phyloP scores from a whole-genome alignment of 2,113 vertebrate species.

The Thinocorus orbignyianus region DNA sequence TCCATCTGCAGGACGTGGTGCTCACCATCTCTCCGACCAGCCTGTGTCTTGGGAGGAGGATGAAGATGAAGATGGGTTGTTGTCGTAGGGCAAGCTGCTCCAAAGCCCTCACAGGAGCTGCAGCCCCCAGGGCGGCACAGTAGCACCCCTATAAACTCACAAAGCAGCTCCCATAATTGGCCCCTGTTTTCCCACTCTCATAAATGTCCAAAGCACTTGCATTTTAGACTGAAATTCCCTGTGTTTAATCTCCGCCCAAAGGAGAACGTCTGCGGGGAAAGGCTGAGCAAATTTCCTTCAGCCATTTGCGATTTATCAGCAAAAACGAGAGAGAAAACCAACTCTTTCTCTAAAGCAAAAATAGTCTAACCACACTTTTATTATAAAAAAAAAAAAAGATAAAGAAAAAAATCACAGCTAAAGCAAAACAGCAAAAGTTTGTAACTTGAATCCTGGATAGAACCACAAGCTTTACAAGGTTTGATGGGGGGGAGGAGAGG shows the following conservation, averaged over 20 bases:
- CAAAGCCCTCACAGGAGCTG: fast-evolving
- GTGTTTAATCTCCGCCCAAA: neutral
- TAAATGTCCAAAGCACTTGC: constrained; percentile 14
- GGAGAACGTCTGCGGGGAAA: neutral
- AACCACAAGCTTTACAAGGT: neutral
- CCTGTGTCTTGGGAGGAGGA: neutral
- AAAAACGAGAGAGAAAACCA: neutral
- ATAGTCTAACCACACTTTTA: neutral
- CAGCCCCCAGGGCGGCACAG: neutral
- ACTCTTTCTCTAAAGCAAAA: neutral
- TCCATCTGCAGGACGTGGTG: neutral
- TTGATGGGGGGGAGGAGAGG: too few relatives aligned
- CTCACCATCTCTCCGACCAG: too few relatives aligned
- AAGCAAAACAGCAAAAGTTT: neutral
- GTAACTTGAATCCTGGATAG: neutral
- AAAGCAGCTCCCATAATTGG: neutral
- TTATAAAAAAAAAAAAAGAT: neutral
- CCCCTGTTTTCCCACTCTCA: neutral
- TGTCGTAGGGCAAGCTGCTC: fast-evolving
- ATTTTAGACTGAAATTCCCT: neutral
- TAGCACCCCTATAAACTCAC: neutral
- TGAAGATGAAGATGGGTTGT: neutral
- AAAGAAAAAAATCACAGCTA: neutral
- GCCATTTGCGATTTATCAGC: constrained; percentile 15
- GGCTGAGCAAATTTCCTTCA: neutral